Base-by-base conservation (phyloP, 2,113 vertebrate genomes). In the Beaufortia kweichowensis region DNA sequence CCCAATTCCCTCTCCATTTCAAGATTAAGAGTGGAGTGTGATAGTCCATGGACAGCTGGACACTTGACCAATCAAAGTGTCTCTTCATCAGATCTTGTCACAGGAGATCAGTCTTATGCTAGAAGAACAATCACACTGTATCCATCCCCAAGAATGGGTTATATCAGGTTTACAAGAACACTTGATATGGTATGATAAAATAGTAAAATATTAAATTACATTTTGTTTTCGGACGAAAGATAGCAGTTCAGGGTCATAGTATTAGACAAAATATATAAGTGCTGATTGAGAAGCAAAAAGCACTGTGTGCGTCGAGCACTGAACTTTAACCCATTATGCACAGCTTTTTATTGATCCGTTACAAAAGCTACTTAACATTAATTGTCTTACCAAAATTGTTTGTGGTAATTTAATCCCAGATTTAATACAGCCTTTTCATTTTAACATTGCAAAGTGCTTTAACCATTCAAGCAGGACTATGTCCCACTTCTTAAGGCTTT, bases 1-100 rank as follows among this genome's bases (percentile, higher is more conserved):
- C 62, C 11, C 41, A 14, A 33, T 39, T 29, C 48, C 67, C 19
- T 46, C 71, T 74, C 57, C 39, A 61, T 57, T 80, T 53, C 48
- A 77, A 74, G 12, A 77, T 53, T 39, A 77, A 74, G 12, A 77
- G 62, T 39, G 57, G 48, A 73, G 46, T 19, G 9, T 12, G 55
- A 61, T 29, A 39, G 66, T 69, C 39, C 19, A 35, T 66, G 57
- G 55, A 43, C 19, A 41, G 31, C 17, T 59, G 31, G 26, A 64
- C 65, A 75, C 11, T 53, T 69, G 26, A 55, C 48, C 69, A 39
- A 10, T 39, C 35, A 35, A 71, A 68, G 43, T 61, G 31, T 21
- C 53, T 43, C 66, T 15, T 69, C 23, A 6, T 41, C 19, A 73
- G 17, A 62, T 39, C 71, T 61, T 46, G 33, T 66, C 11, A 76